Base-by-base conservation (phyloP, 2,113 vertebrate species). In the Poicephalus meyeri region DNA sequence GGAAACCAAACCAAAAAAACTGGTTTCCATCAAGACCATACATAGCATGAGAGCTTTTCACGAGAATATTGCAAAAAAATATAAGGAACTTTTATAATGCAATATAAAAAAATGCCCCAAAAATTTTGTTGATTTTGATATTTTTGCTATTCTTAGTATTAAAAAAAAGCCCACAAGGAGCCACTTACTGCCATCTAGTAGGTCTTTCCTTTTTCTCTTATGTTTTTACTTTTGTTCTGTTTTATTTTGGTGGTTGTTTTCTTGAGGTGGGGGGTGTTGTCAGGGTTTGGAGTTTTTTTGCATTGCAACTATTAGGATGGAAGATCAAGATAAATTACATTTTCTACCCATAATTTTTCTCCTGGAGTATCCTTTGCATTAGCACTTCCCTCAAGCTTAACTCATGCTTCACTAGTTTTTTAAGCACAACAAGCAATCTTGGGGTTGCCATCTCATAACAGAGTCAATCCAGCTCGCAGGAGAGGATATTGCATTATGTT, bases 291-390 rank as follows among this genome's bases (percentile, higher is more conserved):
- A 3, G 0, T 10, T 24, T 63, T 61, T 23, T 39, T 42, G 2
- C 3, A 10, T 70, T 71, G 73, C 53, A 66, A 16, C 80, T 55
- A n/a, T 60, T 39, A 89, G 61, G 53, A 86, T 64, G 73, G 80
- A 91, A 96, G 96, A 66, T 83, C 74, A 95, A 89, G 82, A 93
- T 46, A 87, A 95, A 97, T 96, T 86, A 77, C 85, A 65, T 85
- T 86, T 76, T 19, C 87, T 35, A 88, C 31, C 76, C 82, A 95
- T 84, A 56, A 82, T 85, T 95, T 97, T 91, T 92, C 76, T 91
- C 58, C 29, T 11, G 31, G 58, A 89, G 50, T 56, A 92, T 60
- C 49, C 76, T 93, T 91, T 21, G 16, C 68, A 65, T 95, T 91
- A 96, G 92, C 79, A 89, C 69, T 92, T 97, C 68, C 60, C 72